These are phyloP conservation scores for Phylloscopus trochiloides DNA, from an alignment of 2,113 vertebrate genomes.

Conservation along the genomic window DNA sequence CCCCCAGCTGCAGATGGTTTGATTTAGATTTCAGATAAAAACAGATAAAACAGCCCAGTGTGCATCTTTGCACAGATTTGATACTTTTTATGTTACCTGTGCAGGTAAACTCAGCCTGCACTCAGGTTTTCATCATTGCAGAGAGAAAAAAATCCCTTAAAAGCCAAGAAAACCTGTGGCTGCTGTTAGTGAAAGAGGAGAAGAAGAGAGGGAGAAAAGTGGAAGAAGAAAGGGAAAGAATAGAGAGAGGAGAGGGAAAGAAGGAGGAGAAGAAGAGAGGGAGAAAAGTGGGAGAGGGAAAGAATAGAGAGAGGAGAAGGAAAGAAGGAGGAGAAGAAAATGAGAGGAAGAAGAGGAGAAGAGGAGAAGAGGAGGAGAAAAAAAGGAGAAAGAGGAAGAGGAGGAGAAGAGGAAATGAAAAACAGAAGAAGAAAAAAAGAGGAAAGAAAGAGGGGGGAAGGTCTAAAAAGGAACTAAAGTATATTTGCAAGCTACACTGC, in stretches of 20 bases:
- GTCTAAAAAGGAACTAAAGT: not conserved
- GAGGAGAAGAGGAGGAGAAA: not conserved
- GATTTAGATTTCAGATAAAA: not conserved
- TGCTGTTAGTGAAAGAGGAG: not conserved
- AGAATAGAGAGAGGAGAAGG: not conserved
- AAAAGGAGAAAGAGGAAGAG: not conserved
- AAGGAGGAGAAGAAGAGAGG: not conserved
- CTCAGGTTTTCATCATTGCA: not conserved
- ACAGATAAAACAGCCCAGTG: not conserved
- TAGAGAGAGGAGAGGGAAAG: not conserved
- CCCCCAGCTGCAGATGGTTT: not conserved
- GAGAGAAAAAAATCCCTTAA: not conserved
- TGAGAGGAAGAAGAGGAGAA: not conserved
- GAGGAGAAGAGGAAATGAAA: not conserved
- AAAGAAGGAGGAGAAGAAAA: not conserved
- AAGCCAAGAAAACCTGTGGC: not conserved
- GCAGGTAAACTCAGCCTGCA: not conserved
- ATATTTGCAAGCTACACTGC: not conserved
- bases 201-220: too few species aligned
- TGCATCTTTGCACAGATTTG: not conserved
- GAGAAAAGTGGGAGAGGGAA: too few species aligned
- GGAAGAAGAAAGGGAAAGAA: too few species aligned
- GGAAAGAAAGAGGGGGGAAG: fast-evolving
- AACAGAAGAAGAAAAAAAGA: not conserved
- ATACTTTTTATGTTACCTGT: not conserved